A percentile compares a stretch with the other conserved stretches of the same genome.
These are phyloP conservation scores for Plebejus argus DNA, from an alignment of 2,888 invertebrate genomes.

Conservation along the genomic window DNA sequence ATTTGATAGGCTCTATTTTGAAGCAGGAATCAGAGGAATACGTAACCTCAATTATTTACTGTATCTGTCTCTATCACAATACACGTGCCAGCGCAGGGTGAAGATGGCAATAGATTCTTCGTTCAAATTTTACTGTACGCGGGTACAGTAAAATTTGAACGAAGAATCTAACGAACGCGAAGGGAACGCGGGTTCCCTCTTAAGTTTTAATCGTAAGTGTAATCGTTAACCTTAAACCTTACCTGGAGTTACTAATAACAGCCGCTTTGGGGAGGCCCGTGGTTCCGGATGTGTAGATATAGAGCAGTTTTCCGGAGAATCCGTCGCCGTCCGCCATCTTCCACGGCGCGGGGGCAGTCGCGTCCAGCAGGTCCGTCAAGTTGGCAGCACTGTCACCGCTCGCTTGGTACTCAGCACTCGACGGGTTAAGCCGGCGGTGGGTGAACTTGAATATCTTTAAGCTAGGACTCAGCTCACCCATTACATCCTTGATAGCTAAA, in stretches of 20 bases:
- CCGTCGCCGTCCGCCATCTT: slow-evolving; percentile 81
- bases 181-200: too few relatives aligned
- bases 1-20: too few relatives aligned
- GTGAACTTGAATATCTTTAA: slow-evolving; percentile 84
- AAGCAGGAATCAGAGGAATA: too few relatives aligned
- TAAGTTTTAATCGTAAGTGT: too few relatives aligned
- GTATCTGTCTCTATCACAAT: too few relatives aligned
- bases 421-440: slow-evolving; percentile 57
- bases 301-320: slow-evolving; percentile 91
- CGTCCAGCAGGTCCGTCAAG: slow-evolving; percentile 80
- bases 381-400: slow-evolving; percentile 76
- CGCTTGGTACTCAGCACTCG: slow-evolving; percentile 46
- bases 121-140: too few relatives aligned
- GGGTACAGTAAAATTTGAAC: too few relatives aligned
- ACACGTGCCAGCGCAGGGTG: too few relatives aligned
- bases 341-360: slow-evolving; percentile 79
- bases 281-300: slow-evolving; percentile 99
- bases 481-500: slow-evolving; percentile 86
- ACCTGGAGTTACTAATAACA: slow-evolving; percentile 96
- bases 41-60: too few relatives aligned
- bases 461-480: slow-evolving; percentile 83
- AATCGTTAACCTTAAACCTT: too few relatives aligned
- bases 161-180: too few relatives aligned
- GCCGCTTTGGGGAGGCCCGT: slow-evolving; percentile 99
- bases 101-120: too few relatives aligned